These are phyloP conservation scores for Diabrotica virgifera DNA, from an alignment of 1,140 invertebrate species.

Conservation along the genomic window DNA sequence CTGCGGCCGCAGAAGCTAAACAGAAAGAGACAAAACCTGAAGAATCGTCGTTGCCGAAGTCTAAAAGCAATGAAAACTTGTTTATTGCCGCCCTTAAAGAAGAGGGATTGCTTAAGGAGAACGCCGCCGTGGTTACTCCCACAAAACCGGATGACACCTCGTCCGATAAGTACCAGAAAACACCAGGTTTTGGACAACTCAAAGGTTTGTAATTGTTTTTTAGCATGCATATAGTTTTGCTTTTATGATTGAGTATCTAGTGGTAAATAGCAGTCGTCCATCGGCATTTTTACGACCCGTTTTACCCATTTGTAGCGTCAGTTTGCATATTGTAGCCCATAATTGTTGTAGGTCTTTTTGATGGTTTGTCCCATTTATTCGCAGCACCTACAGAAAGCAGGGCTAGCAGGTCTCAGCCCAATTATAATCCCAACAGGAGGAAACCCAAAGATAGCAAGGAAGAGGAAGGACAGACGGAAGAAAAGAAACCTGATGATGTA, in stretches of 20 bases:
- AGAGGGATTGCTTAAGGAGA: conserved; percentile 22
- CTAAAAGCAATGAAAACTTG: conserved; percentile 20
- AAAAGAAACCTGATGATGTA: conserved; percentile 44
- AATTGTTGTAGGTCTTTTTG: conserved; percentile 56
- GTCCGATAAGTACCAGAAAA: conserved; percentile 23
- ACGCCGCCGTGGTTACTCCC: conserved; percentile 4
- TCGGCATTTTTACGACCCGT: no score
- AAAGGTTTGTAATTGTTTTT: conserved; percentile 51
- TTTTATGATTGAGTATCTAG: no score
- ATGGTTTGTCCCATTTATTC: conserved; percentile 82
- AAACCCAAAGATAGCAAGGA: conserved; percentile 37
- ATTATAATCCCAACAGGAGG: conserved; percentile 54
- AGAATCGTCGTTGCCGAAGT: neutral
- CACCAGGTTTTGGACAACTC: conserved; percentile 61
- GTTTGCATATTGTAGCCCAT: no score
- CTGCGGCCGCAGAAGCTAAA: conserved; percentile 57
- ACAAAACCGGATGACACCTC: conserved; percentile 21
- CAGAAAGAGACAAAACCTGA: conserved; percentile 49
- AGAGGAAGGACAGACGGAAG: conserved; percentile 7
- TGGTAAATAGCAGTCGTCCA: no score
- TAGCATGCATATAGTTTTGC: no score
- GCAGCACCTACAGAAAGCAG: conserved; percentile 56
- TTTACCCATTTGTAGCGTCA: no score
- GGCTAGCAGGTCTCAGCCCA: conserved; percentile 49
- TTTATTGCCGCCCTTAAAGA: conserved; percentile 25